Evolutionary conservation across 2,113 vertebrate species (phyloP).

Genomic region (Apistogramma diplotaenia): DNA sequence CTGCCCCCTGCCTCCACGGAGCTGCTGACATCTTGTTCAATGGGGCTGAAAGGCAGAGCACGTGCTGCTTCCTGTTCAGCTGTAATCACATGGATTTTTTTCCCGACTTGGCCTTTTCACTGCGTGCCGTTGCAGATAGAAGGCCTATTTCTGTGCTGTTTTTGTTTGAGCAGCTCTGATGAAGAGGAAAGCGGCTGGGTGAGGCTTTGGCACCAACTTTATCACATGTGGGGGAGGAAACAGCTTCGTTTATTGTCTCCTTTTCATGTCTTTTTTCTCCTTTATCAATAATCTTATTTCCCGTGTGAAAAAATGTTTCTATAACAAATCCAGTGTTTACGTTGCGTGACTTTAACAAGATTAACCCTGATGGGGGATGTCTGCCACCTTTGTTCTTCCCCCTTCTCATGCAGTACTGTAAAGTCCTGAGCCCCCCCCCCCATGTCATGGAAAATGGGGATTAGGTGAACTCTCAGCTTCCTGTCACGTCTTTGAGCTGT

Average conservation of each 20-base stretch:
- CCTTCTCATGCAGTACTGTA: not conserved
- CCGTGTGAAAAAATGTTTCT: not conserved
- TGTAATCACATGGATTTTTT: not conserved
- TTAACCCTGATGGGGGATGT: not conserved
- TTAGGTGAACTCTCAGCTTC: accelerated
- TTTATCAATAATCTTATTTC: conserved; percentile 2
- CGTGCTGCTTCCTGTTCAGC: not conserved
- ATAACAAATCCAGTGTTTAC: not conserved
- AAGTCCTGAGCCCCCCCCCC: not conserved
- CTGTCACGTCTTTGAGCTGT: too few species aligned
- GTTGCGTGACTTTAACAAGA: not conserved
- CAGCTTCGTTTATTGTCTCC: not conserved
- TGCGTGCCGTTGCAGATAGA: not conserved
- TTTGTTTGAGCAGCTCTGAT: conserved; percentile 38
- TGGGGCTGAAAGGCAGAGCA: not conserved
- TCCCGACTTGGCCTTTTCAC: not conserved
- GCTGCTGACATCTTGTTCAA: conserved; percentile 20
- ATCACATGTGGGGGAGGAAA: not conserved
- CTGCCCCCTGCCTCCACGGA: conserved; percentile 6
- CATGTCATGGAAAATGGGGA: not conserved
- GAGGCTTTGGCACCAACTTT: not conserved
- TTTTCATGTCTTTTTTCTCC: not conserved
- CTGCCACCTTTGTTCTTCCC: not conserved
- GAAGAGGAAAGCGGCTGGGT: conserved; percentile 14
- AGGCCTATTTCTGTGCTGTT: conserved; percentile 25